Percentiles rank a stretch among this genome's conserved stretches.
phyloP scores from a whole-genome alignment of 1,140 invertebrate species.

The Grapholita molesta region DNA sequence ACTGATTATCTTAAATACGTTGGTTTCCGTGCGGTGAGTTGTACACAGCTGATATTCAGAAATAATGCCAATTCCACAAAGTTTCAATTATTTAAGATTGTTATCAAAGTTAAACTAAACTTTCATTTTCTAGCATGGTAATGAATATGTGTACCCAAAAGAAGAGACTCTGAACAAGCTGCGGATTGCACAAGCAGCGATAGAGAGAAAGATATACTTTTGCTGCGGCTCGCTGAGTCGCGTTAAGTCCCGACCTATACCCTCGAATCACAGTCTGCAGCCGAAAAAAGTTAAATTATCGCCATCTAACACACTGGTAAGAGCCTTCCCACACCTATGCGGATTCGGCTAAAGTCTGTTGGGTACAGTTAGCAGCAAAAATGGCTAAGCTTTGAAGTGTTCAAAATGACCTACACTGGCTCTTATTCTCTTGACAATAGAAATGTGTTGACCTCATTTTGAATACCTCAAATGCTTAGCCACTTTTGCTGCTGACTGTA shows the following conservation, averaged over 20 bases:
- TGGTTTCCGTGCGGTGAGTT: conserved; percentile 54
- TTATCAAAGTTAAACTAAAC: too few species aligned
- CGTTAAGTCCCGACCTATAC: conserved; percentile 1
- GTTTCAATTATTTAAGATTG: too few species aligned
- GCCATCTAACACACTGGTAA: conserved; percentile 45
- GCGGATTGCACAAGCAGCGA: conserved; percentile 46
- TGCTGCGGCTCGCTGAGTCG: conserved; percentile 38
- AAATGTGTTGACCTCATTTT: too few species aligned
- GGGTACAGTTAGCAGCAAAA: too few species aligned
- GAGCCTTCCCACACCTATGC: too few species aligned
- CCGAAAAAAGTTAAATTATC: conserved; percentile 31
- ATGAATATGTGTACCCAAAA: conserved; percentile 45
- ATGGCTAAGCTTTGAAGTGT: too few species aligned
- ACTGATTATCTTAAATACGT: conserved; percentile 58
- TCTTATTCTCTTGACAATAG: too few species aligned
- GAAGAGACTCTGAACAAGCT: conserved; percentile 46
- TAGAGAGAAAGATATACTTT: conserved; percentile 55
- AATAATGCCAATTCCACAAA: too few species aligned
- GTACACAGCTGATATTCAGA: background rate
- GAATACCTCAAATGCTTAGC: too few species aligned
- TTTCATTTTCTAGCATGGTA: conserved; percentile 29
- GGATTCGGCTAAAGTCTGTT: too few species aligned
- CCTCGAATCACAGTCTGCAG: conserved; percentile 1
- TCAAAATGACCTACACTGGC: too few species aligned
- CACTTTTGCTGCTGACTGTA: too few species aligned